phyloP scores from a whole-genome alignment of 2,888 invertebrate genomes.

The Leptinotarsa rubiginosa region DNA sequence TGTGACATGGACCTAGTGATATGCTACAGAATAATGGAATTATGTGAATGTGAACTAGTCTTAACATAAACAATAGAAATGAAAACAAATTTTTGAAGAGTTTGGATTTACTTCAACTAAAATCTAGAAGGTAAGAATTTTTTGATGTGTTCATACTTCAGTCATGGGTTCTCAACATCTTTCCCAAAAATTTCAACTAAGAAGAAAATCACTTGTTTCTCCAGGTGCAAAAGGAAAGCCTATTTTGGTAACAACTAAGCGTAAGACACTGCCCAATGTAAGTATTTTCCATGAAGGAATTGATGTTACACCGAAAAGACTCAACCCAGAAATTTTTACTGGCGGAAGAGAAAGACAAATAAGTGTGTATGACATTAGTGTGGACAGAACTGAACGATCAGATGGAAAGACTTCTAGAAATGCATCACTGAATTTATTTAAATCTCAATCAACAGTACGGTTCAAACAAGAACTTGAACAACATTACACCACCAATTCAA shows the following conservation, averaged over 20 bases:
- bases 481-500: conserved; percentile 20
- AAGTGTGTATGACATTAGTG: conserved; percentile 46
- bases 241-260: conserved; percentile 33
- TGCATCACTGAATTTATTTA: conserved; percentile 29
- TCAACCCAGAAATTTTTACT: conserved; percentile 61
- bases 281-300: conserved; percentile 54
- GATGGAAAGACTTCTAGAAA: conserved; percentile 21
- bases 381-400: conserved; percentile 14
- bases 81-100: no score
- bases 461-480: conserved; percentile 37
- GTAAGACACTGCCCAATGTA: conserved; percentile 25
- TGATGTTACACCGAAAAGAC: conserved; percentile 66
- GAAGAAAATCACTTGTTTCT: conserved; percentile 23
- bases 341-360: conserved; percentile 60
- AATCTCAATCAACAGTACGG: conserved; percentile 38
- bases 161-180: neutral
- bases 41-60: no score
- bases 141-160: neutral
- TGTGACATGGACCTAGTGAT: no score
- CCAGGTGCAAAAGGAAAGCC: conserved; percentile 34
- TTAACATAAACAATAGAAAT: no score
- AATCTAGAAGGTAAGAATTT: conserved; percentile 28
- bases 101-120: no score
- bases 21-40: no score
- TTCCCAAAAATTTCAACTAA: conserved; percentile 31